Base-by-base conservation (phyloP, 2,888 invertebrate genomes). In the Ernsta delagoae region DNA sequence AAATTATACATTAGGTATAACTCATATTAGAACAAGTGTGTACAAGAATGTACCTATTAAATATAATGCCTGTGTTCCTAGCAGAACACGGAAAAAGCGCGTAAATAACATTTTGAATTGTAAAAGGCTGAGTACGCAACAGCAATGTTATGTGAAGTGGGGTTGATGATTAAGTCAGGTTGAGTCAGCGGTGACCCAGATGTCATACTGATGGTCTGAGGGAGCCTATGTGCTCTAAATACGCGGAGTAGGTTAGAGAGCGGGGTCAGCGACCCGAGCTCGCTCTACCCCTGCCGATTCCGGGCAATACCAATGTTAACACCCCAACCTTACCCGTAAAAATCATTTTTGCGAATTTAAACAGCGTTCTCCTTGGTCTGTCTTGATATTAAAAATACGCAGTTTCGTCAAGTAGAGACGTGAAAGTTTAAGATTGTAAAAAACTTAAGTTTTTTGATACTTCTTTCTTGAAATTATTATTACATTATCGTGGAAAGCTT, bases 191-290 rank as follows among this genome's bases (percentile, higher is more conserved):
- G 74, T 90, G 90, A 90, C 90, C 91, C 80, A 90, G 86, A 87
- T 91, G 87, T 78, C 81, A 85, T 86, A 85, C 85, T 85, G 86
- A 79, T 82, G 83, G 83, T 81, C 73, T 80, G 80, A 83, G 82
- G 83, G 85, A 85, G 81, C 86, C 87, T 86, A 84, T 86, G 84
- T 90, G 91, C 86, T 90, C 92, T 83, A 90, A 92, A 92, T 91
- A 88, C 81, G 75, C 82, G 74, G 85, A 90, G 89, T 92, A 90
- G 92, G 92, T 88, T 91, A 92, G 90, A 90, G 89, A 90, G 88
- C 82, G 86, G 78, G 90, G 88, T 87, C 89, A 77, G 83, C 77
- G 89, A 90, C 80, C 92, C 78, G 84, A 85, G 87, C 83, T 77
- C 78, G 78, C 77, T 78, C 77, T 79, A 80, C 81, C 84, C 85